Conservation (phyloP, 2,888 invertebrate species). For the Hirtodrosophila alboralis region DNA sequence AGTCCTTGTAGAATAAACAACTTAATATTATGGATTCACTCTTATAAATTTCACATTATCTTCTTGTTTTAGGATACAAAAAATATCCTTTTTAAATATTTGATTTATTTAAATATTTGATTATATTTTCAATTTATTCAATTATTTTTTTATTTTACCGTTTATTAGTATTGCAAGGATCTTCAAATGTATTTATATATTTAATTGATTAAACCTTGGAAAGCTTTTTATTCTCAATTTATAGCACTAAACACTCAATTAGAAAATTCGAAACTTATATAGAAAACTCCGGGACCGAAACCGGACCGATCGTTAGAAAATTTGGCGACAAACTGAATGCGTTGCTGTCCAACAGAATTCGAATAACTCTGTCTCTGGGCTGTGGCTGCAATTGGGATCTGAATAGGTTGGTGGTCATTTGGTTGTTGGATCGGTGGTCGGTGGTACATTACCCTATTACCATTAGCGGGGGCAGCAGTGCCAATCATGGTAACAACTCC, state of each 20-base stretch:
- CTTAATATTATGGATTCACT: too few species aligned
- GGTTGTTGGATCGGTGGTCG: conserved; percentile 17
- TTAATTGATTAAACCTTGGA: conserved; percentile 17
- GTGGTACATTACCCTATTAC: conserved; percentile 62
- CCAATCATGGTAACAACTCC: conserved; percentile 62
- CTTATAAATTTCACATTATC: too few species aligned
- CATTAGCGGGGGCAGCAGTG: conserved; percentile 62
- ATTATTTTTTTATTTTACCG: conserved; percentile 6
- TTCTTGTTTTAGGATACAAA: too few species aligned
- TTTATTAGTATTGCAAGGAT: conserved; percentile 28
- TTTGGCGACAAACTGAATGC: conserved; percentile 80
- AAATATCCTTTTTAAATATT: too few species aligned
- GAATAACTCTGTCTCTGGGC: conserved; percentile 32
- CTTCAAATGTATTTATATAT: conserved; percentile 8
- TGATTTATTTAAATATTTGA: not conserved
- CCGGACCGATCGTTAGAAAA: conserved; percentile 82
- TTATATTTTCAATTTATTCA: not conserved
- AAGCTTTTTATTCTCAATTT: not conserved
- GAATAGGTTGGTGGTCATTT: conserved; percentile 25
- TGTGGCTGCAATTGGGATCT: conserved; percentile 53
- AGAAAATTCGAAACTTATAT: conserved; percentile 17
- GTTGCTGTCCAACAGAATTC: conserved; percentile 43
- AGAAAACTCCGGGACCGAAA: conserved; percentile 48
- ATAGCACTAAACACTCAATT: conserved; percentile 43
- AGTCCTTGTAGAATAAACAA: too few species aligned